phyloP scores from a whole-genome alignment of 2,888 invertebrate genomes.

The Heliconius charithonia region DNA sequence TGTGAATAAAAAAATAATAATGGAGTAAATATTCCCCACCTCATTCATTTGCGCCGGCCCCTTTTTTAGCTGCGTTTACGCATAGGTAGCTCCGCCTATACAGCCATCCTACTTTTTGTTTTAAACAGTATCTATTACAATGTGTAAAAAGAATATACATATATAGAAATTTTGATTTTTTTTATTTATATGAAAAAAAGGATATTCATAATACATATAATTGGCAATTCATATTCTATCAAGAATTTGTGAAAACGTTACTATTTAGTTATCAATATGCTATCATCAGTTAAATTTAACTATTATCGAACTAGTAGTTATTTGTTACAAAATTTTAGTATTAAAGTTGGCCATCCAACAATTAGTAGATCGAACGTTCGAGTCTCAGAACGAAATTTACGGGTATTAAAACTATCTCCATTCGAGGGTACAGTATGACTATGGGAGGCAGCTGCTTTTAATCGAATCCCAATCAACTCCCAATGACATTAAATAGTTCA shows the following conservation, averaged over 20 bases:
- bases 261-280: neutral
- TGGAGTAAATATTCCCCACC: conserved; percentile 45
- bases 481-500: conserved; percentile 75
- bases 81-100: conserved; percentile 66
- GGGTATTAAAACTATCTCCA: conserved; percentile 81
- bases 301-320: conserved; percentile 25
- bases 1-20: conserved; percentile 41
- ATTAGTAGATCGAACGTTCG: conserved; percentile 72
- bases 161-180: neutral
- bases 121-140: conserved; percentile 57
- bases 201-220: neutral
- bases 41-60: conserved; percentile 44
- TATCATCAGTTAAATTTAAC: conserved; percentile 5
- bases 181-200: neutral
- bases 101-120: conserved; percentile 68
- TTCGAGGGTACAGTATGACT: conserved; percentile 66
- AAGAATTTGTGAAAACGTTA: neutral
- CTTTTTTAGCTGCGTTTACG: conserved; percentile 57
- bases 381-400: conserved; percentile 77
- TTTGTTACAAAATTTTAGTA: conserved; percentile 58
- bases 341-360: conserved; percentile 69
- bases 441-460: conserved; percentile 73
- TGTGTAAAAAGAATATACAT: neutral
- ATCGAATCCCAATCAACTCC: conserved; percentile 79
- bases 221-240: too few species aligned